Percentiles rank a stretch among this genome's conserved stretches.
Evolutionary conservation across 2,888 invertebrate species (phyloP).

Genomic region (Amphipyra berbera): DNA sequence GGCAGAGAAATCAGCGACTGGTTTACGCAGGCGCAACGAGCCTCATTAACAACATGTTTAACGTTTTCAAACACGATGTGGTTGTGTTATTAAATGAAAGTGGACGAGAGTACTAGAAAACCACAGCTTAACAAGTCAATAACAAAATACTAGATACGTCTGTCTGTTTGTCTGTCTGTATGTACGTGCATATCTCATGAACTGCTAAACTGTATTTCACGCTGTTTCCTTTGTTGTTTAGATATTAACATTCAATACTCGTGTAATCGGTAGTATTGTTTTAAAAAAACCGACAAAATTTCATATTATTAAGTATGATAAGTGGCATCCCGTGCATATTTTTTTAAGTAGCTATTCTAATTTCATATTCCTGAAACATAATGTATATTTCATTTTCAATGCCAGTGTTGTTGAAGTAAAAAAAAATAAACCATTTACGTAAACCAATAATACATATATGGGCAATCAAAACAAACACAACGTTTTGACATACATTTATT

Average conservation of each 20-base stretch:
- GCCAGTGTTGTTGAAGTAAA: too few relatives aligned
- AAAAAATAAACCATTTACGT: neutral
- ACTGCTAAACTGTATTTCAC: neutral
- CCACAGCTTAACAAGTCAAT: constrained; percentile 7
- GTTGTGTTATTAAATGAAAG: constrained; percentile 73
- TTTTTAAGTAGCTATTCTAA: too few relatives aligned
- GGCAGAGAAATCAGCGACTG: constrained; percentile 62
- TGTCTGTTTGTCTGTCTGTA: neutral
- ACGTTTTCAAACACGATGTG: constrained; percentile 58
- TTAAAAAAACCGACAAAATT: too few relatives aligned
- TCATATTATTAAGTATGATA: too few relatives aligned
- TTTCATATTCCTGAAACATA: too few relatives aligned
- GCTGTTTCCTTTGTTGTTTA: neutral
- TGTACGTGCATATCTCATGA: neutral
- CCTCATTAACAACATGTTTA: constrained; percentile 69
- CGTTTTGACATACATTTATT: constrained; percentile 43
- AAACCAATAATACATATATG: neutral
- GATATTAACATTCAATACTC: neutral
- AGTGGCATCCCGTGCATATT: too few relatives aligned
- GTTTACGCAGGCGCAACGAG: constrained; percentile 51
- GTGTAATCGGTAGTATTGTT: too few relatives aligned
- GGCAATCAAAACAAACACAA: constrained; percentile 14
- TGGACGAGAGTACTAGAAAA: constrained; percentile 56
- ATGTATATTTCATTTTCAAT: too few relatives aligned
- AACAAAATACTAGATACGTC: neutral